Conservation (phyloP, 64 coral and sea anemone genomes). For the Montipora efflorescens region DNA sequence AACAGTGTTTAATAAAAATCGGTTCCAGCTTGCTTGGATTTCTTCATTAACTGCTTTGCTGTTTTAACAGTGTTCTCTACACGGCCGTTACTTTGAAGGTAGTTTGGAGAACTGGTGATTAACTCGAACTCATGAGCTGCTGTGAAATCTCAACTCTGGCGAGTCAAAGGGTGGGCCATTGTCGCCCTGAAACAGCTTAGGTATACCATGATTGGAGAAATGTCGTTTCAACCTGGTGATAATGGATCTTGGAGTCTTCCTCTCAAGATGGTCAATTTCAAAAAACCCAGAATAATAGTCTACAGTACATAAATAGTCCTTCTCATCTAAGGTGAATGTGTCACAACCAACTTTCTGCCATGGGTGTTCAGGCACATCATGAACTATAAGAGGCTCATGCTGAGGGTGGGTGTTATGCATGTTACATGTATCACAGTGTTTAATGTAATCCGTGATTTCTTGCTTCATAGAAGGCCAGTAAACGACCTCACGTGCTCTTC, state of each 20-base stretch:
- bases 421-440: slow-evolving; percentile 34
- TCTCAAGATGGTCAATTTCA: neutral
- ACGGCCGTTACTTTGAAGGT: too few species aligned
- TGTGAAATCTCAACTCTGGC: slow-evolving; percentile 4
- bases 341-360: slow-evolving; percentile 52
- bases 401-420: neutral
- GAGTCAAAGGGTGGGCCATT: neutral
- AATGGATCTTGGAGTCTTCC: slow-evolving; percentile 37
- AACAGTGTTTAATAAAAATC: slow-evolving; percentile 23
- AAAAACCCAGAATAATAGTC: too few species aligned
- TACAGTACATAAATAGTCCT: slow-evolving; percentile 28
- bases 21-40: neutral
- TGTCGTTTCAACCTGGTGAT: slow-evolving; percentile 52
- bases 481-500: neutral
- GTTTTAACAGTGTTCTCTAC: neutral
- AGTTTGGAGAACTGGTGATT: slow-evolving; percentile 2
- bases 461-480: too few species aligned
- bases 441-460: neutral
- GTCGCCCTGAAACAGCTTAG: slow-evolving; percentile 35
- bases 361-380: neutral
- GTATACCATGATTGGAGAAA: slow-evolving; percentile 58
- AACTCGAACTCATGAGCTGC: neutral
- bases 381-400: slow-evolving; percentile 20
- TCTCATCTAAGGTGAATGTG: slow-evolving; percentile 39
- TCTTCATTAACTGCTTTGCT: slow-evolving; percentile 13